phyloP scores from a whole-genome alignment of 2,113 vertebrate species.

The Macaca nemestrina region DNA sequence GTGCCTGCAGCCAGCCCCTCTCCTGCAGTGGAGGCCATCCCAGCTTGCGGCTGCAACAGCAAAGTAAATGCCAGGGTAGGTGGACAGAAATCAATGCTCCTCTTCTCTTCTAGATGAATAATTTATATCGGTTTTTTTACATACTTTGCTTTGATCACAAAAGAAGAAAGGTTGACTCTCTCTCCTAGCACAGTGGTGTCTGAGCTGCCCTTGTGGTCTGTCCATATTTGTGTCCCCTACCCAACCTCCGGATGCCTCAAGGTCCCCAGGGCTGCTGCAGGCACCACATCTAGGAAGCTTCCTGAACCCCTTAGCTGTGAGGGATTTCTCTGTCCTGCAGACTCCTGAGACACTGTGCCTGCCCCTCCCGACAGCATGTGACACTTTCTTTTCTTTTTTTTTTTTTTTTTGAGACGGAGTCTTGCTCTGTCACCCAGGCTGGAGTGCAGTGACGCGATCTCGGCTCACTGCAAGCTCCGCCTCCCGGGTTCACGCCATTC shows the following conservation, averaged over 20 bases:
- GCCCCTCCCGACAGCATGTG: accelerated
- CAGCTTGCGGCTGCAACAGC: accelerated
- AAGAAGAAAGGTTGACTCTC: background rate
- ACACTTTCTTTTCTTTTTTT: background rate
- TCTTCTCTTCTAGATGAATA: slow-evolving; percentile 21
- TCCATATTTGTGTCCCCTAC: background rate
- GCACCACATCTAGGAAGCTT: too few species aligned
- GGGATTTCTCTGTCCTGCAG: background rate
- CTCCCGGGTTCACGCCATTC: too few species aligned
- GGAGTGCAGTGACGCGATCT: too few species aligned
- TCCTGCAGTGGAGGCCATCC: background rate
- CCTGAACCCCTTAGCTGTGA: background rate
- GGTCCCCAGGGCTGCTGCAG: background rate
- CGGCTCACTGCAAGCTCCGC: too few species aligned
- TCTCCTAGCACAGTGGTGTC: background rate
- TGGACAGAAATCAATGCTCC: background rate
- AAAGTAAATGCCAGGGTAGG: background rate
- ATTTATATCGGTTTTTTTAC: background rate
- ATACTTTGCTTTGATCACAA: background rate
- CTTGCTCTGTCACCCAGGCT: too few species aligned
- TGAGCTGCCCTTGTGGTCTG: background rate
- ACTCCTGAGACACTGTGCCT: too few species aligned
- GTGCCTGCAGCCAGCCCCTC: accelerated
- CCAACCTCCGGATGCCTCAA: background rate
- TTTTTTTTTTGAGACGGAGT: too few species aligned